Base-by-base conservation (phyloP, 2,888 invertebrate species). In the Marronus borbonicus region DNA sequence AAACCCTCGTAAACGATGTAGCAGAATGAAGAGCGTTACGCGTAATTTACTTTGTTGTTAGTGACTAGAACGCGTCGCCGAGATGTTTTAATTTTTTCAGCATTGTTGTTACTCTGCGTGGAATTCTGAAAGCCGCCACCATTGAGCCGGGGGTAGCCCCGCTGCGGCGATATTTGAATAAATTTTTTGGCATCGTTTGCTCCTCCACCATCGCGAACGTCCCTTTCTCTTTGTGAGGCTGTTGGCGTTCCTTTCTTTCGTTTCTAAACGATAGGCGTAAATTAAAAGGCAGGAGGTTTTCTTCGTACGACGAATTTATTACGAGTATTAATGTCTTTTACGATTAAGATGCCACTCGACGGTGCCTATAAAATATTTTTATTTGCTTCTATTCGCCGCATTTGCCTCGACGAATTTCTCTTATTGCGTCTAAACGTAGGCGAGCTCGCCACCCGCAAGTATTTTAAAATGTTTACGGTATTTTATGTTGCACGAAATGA, bases 11-110 rank as follows among this genome's bases (percentile, higher is more conserved):
- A 83, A 86, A 83, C 85, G 84, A 87, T 86, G 86, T 86, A 86
- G 86, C 84, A 83, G 86, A 86, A 86, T 85, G 85, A 85, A 85
- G 85, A 82, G 84, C 84, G 72, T 76, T 81, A 84, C 84, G 84
- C 83, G 81, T 83, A 84, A 84, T 84, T 84, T 84, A 83, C 80
- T 82, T 80, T 78, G 80, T 82, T 81, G 81, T 81, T 81, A 78
- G 81, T 80, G 80, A 79, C 80, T 81, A 79, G 80, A 80, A 80
- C 78, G 77, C 77, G 77, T 69, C 77, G 70, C 60, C 28, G 72
- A 52, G 77, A 66, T 76, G 69, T 74, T 76, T 39, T 76, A 76
- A 74, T 74, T 74, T 74, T 74, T 74, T 72, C 60, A 24, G 20
- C 24, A 14, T 60, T 60, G 58, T 60, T 74, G 58, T 44, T 74